Evolutionary conservation across 1,140 invertebrate genomes (phyloP), one percentile per base, ranked within the genome.

Genomic region (Scaptomyza hsui): DNA sequence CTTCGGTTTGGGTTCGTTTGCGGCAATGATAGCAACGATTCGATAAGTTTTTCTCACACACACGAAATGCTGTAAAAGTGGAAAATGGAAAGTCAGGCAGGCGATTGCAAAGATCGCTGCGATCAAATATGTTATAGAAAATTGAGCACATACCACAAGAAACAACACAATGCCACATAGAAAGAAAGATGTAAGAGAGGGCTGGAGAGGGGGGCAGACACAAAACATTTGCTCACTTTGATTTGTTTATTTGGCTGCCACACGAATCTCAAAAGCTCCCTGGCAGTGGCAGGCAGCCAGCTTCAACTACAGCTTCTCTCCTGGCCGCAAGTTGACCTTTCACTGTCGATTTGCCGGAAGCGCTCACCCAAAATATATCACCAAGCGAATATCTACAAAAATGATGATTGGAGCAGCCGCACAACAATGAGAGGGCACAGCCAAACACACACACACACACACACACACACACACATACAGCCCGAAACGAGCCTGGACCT

Each of bases 81-180:
- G 75, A 85, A 85, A 86, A 78, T 86, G 82, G 81, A 85, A 86
- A 86, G 81, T 86, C 79, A 72, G 79, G 72, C 79, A 72, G 79
- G 72, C 79, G 79, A 83, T 83, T 72, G 65, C 78, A 86, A 72
- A 88, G 81, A 86, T 85, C 80, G 77, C 69, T 49, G 63, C 77
- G 80, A 86, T 81, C 82, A 86, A 86, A 86, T 86, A 81, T 86
- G 81, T 86, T 86, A 86, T 86, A 85, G 81, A 86, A 86, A 86
- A 86, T 86, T 86, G 81, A 71, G 78, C 81, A 86, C 81, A 85
- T 85, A 80, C 80, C 80, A 59, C 76, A 77, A n/a, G 18, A 60
- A 21, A 75, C 47, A 63, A 72, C 32, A 86, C 59, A 78, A 79
- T 59, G 67, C 35, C 35, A 42, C 55, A 60, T 13, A 21, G 24